Percentiles rank a stretch among this genome's conserved stretches.
phyloP scores from a whole-genome alignment of 2,888 invertebrate species.

The Eulithis prunata region DNA sequence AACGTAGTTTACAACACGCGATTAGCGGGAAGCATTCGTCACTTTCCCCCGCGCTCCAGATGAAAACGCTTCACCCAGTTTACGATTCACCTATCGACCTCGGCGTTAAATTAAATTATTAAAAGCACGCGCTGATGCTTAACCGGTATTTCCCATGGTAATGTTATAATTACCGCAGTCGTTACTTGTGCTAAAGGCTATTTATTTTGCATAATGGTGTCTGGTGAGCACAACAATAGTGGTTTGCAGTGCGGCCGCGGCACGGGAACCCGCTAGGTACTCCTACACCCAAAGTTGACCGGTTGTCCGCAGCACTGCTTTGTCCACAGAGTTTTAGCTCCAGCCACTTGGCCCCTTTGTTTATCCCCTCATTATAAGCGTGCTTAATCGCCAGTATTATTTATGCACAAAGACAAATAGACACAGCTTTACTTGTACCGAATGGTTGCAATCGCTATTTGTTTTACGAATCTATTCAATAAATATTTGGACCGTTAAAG shows the following conservation, averaged over 20 bases:
- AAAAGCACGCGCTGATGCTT: slow-evolving; percentile 35
- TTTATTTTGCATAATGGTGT: slow-evolving; percentile 76
- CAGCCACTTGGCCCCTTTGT: slow-evolving; percentile 55
- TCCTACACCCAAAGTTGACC: slow-evolving; percentile 67
- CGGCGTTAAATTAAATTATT: slow-evolving; percentile 28
- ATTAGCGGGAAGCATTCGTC: slow-evolving; percentile 60
- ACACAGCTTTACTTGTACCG: slow-evolving; percentile 26
- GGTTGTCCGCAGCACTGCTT: slow-evolving; percentile 66
- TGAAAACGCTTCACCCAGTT: slow-evolving; percentile 28
- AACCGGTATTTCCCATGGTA: slow-evolving; percentile 55
- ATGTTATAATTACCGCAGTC: slow-evolving; percentile 63
- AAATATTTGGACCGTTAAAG: slow-evolving; percentile 34
- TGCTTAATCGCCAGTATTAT: slow-evolving; percentile 34
- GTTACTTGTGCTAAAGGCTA: slow-evolving; percentile 67
- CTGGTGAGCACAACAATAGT: slow-evolving; percentile 66
- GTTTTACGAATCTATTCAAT: slow-evolving; percentile 36
- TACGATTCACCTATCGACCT: slow-evolving; percentile 32
- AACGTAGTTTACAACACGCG: slow-evolving; percentile 41
- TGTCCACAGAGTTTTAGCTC: slow-evolving; percentile 51
- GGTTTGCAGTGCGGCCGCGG: slow-evolving; percentile 61
- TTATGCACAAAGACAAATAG: slow-evolving; percentile 36
- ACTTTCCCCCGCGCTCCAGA: slow-evolving; percentile 24
- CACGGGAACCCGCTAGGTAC: slow-evolving; percentile 40
- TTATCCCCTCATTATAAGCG: slow-evolving; percentile 43
- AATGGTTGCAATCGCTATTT: slow-evolving; percentile 35